Base-by-base conservation (phyloP, 2,888 invertebrate genomes). In the Polydrusus pterygomalis region DNA sequence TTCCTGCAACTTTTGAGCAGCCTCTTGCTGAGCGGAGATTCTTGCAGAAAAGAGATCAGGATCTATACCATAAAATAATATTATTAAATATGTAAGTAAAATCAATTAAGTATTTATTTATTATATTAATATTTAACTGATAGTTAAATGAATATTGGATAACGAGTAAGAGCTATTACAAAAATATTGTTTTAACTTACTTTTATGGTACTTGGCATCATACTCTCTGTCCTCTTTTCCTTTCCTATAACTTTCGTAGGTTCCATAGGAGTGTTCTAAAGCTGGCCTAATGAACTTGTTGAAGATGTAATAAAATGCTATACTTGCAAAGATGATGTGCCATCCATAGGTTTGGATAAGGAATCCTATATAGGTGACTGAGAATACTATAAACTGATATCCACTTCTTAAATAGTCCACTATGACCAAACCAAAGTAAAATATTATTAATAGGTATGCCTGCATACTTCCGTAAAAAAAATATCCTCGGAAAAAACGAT, bases 191-290 rank as follows among this genome's bases (percentile, higher is more conserved):
- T 25, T n/a, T 25, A 25, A 25, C 80, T 82, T 84, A 89, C 89
- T 85, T 86, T 89, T 89, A 75, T 89, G 88, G 81, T 89, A 89
- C 79, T 88, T 88, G 25, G 86, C 88, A 20, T 84, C 83, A 81
- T 88, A 89, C 76, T 88, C 86, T 25, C 81, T 78, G 38, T 88
- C 87, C 10, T 85, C 86, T 73, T 79, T 86, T 49, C 80, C 81
- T 18, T 82, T 77, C 67, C 81, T 85, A 85, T 88, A 88, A 1
- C 65, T 82, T 13, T 79, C 68, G 34, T 75, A 77, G 11, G 43
- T 40, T 56, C 18, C 56, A 51, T 25, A 75, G 9, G 30, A 15
- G 3, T 18, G n/a, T 64, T 74, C 79, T 74, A 87, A 85, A 63
- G 81, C 82, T 58, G 86, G 83, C 62, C 81, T 78, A n/a, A 88